A percentile compares a stretch with the other conserved stretches of the same genome.
Evolutionary conservation across 2,113 vertebrate genomes (phyloP).

Genomic region (Rhinoderma darwinii): DNA sequence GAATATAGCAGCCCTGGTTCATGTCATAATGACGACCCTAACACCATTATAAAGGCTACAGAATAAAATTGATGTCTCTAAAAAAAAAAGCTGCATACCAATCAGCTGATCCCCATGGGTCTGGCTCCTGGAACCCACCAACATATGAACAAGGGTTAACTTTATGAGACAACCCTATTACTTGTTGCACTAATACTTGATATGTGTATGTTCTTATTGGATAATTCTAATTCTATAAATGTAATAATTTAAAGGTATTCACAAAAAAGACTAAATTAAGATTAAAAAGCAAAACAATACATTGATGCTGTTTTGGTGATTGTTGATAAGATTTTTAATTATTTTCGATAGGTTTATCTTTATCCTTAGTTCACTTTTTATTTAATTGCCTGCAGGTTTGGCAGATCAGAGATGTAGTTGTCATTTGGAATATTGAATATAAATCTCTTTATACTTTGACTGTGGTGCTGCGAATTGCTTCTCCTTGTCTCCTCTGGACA

Average conservation of each 20-base stretch:
- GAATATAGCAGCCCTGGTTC: no score
- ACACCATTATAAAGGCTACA: no score
- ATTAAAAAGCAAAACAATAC: no score
- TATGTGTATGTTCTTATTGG: no score
- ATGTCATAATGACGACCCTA: no score
- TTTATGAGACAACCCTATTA: no score
- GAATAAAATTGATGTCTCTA: no score
- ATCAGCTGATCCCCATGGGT: no score
- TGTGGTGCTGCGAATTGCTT: slow-evolving; percentile 1
- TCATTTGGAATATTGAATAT: slow-evolving; percentile 39
- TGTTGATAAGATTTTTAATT: background rate
- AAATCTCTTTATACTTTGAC: slow-evolving; percentile 35
- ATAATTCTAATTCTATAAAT: background rate
- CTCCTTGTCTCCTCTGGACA: slow-evolving; percentile 29
- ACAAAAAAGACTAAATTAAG: background rate
- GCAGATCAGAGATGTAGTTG: slow-evolving; percentile 36
- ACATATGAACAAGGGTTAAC: no score
- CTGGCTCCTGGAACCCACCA: no score
- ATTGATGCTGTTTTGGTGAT: background rate
- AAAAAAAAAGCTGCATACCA: no score
- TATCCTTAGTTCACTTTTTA: slow-evolving; percentile 34
- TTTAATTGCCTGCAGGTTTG: slow-evolving; percentile 34
- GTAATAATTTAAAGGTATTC: background rate
- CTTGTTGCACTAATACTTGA: no score
- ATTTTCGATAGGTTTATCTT: slow-evolving; percentile 17